phyloP scores from a whole-genome alignment of 2,113 vertebrate genomes.

The Sardina pilchardus region DNA sequence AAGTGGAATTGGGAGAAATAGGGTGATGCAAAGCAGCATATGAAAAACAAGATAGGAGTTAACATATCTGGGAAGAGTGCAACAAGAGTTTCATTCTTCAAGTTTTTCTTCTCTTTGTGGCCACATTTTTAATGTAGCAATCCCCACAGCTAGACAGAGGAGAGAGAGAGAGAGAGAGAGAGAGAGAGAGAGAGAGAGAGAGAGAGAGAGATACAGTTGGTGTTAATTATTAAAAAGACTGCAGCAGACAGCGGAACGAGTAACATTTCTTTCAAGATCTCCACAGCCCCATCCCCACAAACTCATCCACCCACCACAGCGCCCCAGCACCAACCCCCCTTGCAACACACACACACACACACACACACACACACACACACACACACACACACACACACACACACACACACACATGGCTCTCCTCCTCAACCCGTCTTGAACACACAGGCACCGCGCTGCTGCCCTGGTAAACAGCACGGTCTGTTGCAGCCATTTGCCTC shows the following conservation, averaged over 20 bases:
- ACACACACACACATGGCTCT: slow-evolving; percentile 8
- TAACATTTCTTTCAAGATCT: slow-evolving; percentile 11
- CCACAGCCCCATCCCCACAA: slow-evolving; percentile 2
- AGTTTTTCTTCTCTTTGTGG: not conserved
- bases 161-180: not conserved
- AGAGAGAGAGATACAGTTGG: not conserved
- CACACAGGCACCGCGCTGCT: not conserved
- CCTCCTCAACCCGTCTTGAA: not conserved
- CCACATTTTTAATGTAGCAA: slow-evolving; percentile 4
- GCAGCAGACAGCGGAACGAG: not conserved
- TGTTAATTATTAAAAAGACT: slow-evolving; percentile 16
- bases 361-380: slow-evolving; percentile 13
- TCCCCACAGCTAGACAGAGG: not conserved
- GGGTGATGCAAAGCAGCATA: not conserved
- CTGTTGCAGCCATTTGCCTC: slow-evolving; percentile 19
- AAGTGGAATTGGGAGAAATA: not conserved
- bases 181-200: not conserved
- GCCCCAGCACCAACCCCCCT: not conserved
- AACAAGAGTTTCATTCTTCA: slow-evolving; percentile 8
- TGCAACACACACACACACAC: not conserved
- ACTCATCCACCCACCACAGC: not conserved
- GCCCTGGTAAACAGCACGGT: not conserved
- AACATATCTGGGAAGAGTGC: not conserved
- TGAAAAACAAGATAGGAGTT: not conserved
- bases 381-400: slow-evolving; percentile 1